Percentiles rank a stretch among this genome's conserved stretches.
Conservation (phyloP, 2,888 invertebrate species). For the Lasioglossum villosulum region DNA sequence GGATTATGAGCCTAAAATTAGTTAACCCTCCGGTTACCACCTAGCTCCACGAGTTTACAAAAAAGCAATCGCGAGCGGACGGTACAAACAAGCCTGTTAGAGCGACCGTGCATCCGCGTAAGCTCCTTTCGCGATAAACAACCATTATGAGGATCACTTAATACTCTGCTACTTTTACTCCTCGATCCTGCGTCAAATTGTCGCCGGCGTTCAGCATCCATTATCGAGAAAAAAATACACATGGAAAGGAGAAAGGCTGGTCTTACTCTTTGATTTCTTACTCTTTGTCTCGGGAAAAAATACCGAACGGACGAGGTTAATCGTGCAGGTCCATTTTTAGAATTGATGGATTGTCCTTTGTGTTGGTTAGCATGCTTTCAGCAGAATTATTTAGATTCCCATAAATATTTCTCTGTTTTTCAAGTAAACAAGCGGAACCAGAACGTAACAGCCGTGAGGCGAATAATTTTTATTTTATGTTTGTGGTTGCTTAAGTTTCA, state of each 20-base stretch:
- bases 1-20: slow-evolving; percentile 65
- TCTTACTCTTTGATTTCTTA: background rate
- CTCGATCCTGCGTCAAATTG: slow-evolving; percentile 21
- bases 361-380: background rate
- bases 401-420: background rate
- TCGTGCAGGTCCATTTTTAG: slow-evolving; percentile 12
- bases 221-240: slow-evolving; percentile 33
- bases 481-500: background rate
- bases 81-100: slow-evolving; percentile 56
- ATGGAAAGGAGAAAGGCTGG: background rate
- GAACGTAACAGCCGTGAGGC: background rate
- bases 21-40: slow-evolving; percentile 52
- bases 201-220: slow-evolving; percentile 34
- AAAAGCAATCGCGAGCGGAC: slow-evolving; percentile 47
- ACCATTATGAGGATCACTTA: slow-evolving; percentile 55
- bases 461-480: background rate
- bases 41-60: slow-evolving; percentile 51
- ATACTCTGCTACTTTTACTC: slow-evolving; percentile 53
- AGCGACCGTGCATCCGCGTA: slow-evolving; percentile 42
- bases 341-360: slow-evolving; percentile 13
- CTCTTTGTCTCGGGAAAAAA: slow-evolving; percentile 5
- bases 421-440: background rate
- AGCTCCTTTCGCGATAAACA: slow-evolving; percentile 65
- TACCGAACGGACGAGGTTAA: slow-evolving; percentile 10
- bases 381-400: background rate